These are phyloP conservation scores for Melinaea menophilus DNA, from an alignment of 2,888 invertebrate genomes.

Conservation along the genomic window DNA sequence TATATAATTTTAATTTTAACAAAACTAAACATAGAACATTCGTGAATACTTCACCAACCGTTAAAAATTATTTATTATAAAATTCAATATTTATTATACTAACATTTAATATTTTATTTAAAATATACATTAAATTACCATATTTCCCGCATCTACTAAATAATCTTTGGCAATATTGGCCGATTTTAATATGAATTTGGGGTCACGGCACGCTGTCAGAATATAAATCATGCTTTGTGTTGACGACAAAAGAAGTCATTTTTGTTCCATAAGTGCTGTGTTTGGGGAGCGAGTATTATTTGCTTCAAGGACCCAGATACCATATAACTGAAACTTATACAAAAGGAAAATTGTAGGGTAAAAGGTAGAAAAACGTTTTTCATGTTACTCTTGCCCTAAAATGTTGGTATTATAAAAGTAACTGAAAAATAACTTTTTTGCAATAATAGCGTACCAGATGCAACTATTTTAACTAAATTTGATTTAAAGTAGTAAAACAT, in stretches of 20 bases:
- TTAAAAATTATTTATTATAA: no score
- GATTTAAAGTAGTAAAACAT: no score
- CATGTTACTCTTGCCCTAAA: neutral
- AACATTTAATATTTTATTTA: no score
- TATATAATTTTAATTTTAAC: no score
- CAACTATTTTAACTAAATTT: no score
- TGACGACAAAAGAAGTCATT: slow-evolving; percentile 70
- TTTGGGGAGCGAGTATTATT: slow-evolving; percentile 40
- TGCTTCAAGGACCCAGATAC: neutral
- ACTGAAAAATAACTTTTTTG: no score
- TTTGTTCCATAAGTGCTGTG: slow-evolving; percentile 62
- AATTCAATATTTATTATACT: no score
- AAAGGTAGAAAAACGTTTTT: neutral
- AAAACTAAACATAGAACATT: no score
- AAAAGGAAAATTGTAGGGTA: neutral
- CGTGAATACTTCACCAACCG: no score
- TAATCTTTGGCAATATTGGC: slow-evolving; percentile 28
- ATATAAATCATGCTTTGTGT: slow-evolving; percentile 71
- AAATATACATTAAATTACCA: neutral
- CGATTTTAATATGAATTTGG: slow-evolving; percentile 37
- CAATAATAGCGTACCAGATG: no score
- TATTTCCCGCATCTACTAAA: slow-evolving; percentile 12
- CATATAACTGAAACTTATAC: neutral
- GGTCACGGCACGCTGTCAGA: slow-evolving; percentile 33
- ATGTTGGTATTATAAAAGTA: neutral